phyloP scores from a whole-genome alignment of 2,113 vertebrate species.

The Aphelocoma coerulescens region DNA sequence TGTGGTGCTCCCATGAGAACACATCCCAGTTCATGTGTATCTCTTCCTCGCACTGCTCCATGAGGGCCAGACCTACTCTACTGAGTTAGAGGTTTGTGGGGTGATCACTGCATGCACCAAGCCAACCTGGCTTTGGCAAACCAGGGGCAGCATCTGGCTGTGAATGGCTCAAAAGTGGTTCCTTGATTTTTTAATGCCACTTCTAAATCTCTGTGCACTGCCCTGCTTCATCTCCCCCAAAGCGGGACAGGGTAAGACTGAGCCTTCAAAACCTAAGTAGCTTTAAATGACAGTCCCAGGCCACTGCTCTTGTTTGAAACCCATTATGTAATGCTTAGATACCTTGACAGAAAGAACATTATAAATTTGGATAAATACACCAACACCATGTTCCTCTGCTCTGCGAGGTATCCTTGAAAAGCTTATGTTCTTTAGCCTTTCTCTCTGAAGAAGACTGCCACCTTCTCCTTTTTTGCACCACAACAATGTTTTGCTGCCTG shows the following conservation, averaged over 20 bases:
- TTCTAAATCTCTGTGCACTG: background rate
- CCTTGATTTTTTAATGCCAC: background rate
- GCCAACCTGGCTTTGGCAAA: background rate
- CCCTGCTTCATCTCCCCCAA: background rate
- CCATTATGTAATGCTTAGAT: background rate
- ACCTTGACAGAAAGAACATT: background rate
- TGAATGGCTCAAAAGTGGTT: background rate
- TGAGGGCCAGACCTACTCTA: background rate
- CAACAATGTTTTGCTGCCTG: background rate
- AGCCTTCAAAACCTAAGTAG: background rate
- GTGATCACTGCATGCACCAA: background rate
- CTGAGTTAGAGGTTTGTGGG: background rate
- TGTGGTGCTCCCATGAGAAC: background rate
- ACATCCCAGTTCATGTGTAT: fast-evolving
- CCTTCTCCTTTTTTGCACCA: background rate
- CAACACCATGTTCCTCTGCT: background rate
- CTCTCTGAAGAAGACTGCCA: background rate
- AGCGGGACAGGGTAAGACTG: background rate
- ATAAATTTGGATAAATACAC: background rate
- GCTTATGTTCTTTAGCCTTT: background rate
- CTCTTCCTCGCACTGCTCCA: background rate
- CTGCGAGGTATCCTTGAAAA: background rate
- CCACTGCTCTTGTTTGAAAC: background rate
- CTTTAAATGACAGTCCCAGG: background rate
- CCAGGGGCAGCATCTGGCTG: background rate